Evolutionary conservation across 2,888 invertebrate genomes (phyloP).

Genomic region (Seladonia tumulorum): DNA sequence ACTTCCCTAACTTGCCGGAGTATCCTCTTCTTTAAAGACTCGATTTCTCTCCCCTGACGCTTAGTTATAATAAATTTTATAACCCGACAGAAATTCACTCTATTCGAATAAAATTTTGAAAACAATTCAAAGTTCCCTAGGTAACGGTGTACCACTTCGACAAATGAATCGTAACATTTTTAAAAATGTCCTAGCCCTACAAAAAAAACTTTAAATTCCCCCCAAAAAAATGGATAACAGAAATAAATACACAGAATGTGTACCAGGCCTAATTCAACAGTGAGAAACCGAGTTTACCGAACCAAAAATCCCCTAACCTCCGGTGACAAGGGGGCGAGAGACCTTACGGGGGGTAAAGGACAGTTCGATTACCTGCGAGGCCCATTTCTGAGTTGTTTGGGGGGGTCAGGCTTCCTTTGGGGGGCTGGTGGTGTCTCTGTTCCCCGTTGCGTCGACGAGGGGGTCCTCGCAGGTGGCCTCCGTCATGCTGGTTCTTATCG

Average conservation of each 20-base stretch:
- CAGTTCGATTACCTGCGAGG: constrained; percentile 49
- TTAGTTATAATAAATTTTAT: too few species aligned
- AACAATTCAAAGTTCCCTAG: too few species aligned
- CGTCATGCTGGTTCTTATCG: constrained; percentile 45
- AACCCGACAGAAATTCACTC: too few species aligned
- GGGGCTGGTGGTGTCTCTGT: constrained; percentile 3
- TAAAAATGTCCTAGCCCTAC: not conserved
- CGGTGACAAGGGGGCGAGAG: not conserved
- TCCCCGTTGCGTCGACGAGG: not conserved
- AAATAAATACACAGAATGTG: not conserved
- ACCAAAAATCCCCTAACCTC: not conserved
- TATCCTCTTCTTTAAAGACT: not conserved
- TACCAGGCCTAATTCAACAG: not conserved
- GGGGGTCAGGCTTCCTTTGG: constrained; percentile 29
- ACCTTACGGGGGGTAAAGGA: not conserved
- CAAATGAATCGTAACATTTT: too few species aligned
- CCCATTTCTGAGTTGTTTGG: constrained; percentile 34
- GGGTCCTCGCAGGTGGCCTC: constrained; percentile 24
- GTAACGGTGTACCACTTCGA: too few species aligned
- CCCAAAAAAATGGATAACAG: not conserved
- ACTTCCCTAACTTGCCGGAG: not conserved
- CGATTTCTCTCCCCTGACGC: too few species aligned
- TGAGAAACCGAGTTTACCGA: not conserved
- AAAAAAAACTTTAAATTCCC: not conserved
- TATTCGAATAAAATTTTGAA: too few species aligned